Evolutionary conservation across 2,113 vertebrate genomes (phyloP).

Genomic region (Craseonycteris thonglongyai): DNA sequence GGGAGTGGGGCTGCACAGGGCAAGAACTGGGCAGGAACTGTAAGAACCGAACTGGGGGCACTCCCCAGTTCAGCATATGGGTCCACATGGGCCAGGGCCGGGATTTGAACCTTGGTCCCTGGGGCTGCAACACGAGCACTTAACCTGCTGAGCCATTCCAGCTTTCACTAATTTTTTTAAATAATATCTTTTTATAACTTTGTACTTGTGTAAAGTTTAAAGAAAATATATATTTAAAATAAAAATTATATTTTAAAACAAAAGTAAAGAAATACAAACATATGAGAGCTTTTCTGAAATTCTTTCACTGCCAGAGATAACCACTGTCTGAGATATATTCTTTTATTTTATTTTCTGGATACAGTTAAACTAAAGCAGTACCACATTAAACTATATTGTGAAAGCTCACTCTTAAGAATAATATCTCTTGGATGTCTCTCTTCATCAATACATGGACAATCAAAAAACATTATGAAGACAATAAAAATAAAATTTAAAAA

Average conservation of each 20-base stretch:
- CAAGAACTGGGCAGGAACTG: too few species aligned
- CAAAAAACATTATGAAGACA: background rate
- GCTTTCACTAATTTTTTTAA: too few species aligned
- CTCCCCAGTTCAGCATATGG: too few species aligned
- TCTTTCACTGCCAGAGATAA: background rate
- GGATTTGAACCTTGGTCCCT: too few species aligned
- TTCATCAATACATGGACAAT: background rate
- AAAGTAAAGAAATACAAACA: background rate
- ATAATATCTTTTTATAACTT: background rate
- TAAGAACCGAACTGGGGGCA: too few species aligned
- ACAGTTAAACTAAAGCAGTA: background rate
- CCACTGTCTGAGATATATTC: background rate
- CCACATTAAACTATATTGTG: background rate
- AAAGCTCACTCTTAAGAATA: background rate
- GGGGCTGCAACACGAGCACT: too few species aligned
- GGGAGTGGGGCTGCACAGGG: too few species aligned
- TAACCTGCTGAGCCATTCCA: too few species aligned
- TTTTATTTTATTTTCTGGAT: background rate
- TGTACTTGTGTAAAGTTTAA: background rate
- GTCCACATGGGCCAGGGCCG: too few species aligned
- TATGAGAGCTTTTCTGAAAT: background rate
- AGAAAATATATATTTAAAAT: background rate
- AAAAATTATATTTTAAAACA: background rate
- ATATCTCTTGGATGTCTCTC: background rate
- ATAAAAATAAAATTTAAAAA: too few species aligned